These are phyloP conservation scores for Tangara arthus DNA, from an alignment of 2,797 vertebrate genomes.

Conservation along the genomic window DNA sequence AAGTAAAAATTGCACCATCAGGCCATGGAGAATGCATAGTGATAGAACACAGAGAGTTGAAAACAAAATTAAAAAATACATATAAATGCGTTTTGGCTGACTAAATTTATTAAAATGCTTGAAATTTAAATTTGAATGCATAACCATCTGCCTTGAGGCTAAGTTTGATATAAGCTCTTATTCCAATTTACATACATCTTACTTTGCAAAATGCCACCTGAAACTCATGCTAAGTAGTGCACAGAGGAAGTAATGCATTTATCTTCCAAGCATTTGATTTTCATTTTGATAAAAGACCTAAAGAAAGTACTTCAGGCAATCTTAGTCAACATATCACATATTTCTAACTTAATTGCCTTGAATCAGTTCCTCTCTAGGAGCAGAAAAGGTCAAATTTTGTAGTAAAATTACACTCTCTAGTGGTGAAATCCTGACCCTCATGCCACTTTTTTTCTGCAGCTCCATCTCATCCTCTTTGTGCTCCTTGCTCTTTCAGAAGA, in stretches of 20 bases:
- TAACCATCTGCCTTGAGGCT: not conserved
- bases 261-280: not conserved
- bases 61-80: not conserved
- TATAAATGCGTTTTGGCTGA: not conserved
- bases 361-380: not conserved
- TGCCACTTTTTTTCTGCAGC: not conserved
- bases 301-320: not conserved
- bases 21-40: not conserved
- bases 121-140: constrained; percentile 47
- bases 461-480: not conserved
- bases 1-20: not conserved
- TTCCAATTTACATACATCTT: not conserved
- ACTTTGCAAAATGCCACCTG: not conserved
- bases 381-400: not conserved
- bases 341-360: not conserved
- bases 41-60: not conserved
- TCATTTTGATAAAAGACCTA: not conserved
- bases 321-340: not conserved
- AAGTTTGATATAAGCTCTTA: not conserved
- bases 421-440: not conserved
- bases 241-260: not conserved
- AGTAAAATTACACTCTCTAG: constrained; percentile 31
- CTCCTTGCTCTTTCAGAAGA: not conserved
- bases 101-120: not conserved
- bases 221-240: not conserved